A percentile compares a stretch with the other conserved stretches of the same genome.
These are phyloP conservation scores for Neogale vison DNA, from an alignment of 2,113 vertebrate genomes.

Conservation along the genomic window DNA sequence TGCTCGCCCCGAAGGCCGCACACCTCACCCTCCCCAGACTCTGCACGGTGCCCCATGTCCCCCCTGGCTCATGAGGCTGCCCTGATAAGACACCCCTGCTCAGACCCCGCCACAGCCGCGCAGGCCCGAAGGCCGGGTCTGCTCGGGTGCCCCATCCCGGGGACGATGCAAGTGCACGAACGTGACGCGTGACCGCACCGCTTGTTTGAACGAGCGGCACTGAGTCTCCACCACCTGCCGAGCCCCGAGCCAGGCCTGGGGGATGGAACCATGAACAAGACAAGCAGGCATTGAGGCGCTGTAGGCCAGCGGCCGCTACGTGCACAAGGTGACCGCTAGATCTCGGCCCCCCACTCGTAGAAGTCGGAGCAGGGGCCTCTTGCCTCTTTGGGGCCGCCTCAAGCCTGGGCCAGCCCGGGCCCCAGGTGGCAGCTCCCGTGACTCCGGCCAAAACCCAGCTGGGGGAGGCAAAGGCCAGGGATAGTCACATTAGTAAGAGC, in stretches of 20 bases:
- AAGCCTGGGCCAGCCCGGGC: not conserved
- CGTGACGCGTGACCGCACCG: no score
- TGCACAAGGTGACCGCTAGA: accelerated
- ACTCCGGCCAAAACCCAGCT: not conserved
- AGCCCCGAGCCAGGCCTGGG: not conserved
- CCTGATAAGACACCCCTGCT: accelerated
- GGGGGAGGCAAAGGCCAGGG: not conserved
- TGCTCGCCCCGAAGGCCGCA: accelerated
- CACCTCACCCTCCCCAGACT: no score
- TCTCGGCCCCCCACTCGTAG: not conserved
- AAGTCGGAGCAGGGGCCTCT: not conserved
- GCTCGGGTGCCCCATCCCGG: not conserved
- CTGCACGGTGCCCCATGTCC: not conserved
- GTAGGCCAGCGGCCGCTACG: accelerated
- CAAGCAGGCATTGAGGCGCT: not conserved
- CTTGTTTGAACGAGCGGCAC: not conserved
- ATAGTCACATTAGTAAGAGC: not conserved
- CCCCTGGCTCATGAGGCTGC: accelerated
- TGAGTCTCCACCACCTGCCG: not conserved
- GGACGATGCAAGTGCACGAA: accelerated
- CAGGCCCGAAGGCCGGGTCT: not conserved
- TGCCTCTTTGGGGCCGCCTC: not conserved
- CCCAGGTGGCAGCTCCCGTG: not conserved
- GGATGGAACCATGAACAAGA: not conserved
- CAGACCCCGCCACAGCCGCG: not conserved